phyloP scores from a whole-genome alignment of 2,888 invertebrate species.

The Tachina grossa region DNA sequence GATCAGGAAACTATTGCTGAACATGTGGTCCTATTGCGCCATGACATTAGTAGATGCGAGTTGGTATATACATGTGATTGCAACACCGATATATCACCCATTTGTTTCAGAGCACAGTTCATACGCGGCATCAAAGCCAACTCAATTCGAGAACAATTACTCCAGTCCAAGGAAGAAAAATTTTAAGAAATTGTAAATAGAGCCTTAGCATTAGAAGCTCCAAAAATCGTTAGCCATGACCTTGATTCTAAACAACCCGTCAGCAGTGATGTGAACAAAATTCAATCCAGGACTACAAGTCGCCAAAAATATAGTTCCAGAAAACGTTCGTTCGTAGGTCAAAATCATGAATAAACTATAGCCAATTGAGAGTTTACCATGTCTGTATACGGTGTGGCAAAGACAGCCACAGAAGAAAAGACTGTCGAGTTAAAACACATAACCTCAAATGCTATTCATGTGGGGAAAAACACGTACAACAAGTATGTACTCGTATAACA shows the following conservation, averaged over 20 bases:
- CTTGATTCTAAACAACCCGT: constrained; percentile 34
- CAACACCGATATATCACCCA: constrained; percentile 27
- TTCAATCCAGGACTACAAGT: constrained; percentile 17
- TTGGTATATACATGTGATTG: constrained; percentile 37
- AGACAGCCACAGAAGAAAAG: constrained; percentile 51
- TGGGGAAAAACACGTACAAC: constrained; percentile 28
- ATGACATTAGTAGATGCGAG: constrained; percentile 34
- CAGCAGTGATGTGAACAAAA: constrained; percentile 36
- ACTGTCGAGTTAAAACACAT: constrained; percentile 41
- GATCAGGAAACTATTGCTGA: constrained; percentile 34
- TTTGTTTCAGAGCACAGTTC: constrained; percentile 49
- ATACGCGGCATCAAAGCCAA: constrained; percentile 37
- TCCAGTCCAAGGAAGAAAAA: constrained; percentile 42
- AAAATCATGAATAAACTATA: constrained; percentile 36
- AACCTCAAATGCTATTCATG: constrained; percentile 50
- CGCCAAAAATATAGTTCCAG: neutral
- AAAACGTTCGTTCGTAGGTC: neutral
- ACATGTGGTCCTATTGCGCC: constrained; percentile 44
- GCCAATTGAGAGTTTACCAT: constrained; percentile 31
- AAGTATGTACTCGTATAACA: constrained; percentile 55
- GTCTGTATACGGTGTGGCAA: constrained; percentile 42
- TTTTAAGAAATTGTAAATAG: constrained; percentile 35
- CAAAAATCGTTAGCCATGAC: constrained; percentile 42
- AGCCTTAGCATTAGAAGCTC: constrained; percentile 43
- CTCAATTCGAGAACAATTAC: constrained; percentile 47